A percentile compares a stretch with the other conserved stretches of the same genome.
phyloP scores from a whole-genome alignment of 2,113 vertebrate species.

The Egretta garzetta region DNA sequence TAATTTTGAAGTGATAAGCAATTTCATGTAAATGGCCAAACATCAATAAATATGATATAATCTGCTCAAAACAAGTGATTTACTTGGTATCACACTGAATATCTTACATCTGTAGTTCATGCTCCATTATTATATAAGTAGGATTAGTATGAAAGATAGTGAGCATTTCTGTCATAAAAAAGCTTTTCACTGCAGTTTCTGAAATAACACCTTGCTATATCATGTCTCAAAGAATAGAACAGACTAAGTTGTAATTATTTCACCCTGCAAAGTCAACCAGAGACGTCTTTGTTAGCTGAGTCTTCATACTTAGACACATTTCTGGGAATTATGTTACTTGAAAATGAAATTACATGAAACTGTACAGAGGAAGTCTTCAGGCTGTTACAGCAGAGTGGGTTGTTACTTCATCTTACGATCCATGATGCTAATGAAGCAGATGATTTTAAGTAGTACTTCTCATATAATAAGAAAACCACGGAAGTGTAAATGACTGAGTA shows the following conservation, averaged over 20 bases:
- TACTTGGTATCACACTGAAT: neutral
- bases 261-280: neutral
- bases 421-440: neutral
- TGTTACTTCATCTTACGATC: neutral
- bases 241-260: neutral
- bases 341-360: neutral
- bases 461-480: neutral
- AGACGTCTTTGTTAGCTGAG: neutral
- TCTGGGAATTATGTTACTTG: neutral
- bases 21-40: neutral
- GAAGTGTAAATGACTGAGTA: neutral
- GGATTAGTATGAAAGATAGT: neutral
- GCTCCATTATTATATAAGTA: neutral
- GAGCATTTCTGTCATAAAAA: constrained; percentile 20
- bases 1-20: neutral
- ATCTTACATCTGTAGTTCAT: neutral
- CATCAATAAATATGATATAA: neutral
- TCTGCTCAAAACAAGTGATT: neutral
- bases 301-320: neutral
- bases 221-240: neutral
- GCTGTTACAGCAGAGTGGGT: neutral
- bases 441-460: neutral
- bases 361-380: neutral
- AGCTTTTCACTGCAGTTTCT: neutral
- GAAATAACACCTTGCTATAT: neutral